Evolutionary conservation across 2,113 vertebrate genomes (phyloP).

Genomic region (Chloroceryle aenea): DNA sequence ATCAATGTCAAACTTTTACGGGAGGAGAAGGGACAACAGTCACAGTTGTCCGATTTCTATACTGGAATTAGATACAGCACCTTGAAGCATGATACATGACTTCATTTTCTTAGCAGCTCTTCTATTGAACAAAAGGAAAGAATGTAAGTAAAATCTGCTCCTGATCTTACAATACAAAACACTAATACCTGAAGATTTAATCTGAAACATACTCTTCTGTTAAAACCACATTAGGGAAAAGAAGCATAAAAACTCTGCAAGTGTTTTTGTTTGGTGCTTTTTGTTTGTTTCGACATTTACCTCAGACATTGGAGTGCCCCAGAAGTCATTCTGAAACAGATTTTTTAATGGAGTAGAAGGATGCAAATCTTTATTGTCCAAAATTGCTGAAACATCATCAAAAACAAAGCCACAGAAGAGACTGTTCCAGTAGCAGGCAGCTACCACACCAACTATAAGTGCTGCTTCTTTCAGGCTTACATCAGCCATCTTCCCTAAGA

Average conservation of each 20-base stretch:
- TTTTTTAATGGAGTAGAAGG: slow-evolving; percentile 91
- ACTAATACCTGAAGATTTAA: not conserved
- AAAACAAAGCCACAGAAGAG: slow-evolving; percentile 96
- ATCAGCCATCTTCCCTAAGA: slow-evolving; percentile 85
- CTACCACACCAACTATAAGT: slow-evolving; percentile 87
- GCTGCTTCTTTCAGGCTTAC: slow-evolving; percentile 89
- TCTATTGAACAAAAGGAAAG: not conserved
- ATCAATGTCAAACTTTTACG: not conserved
- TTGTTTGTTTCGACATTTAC: slow-evolving; percentile 64
- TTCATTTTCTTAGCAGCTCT: too few species aligned
- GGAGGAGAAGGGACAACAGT: not conserved
- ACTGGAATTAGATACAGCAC: not conserved
- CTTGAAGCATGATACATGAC: not conserved
- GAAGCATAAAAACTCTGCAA: not conserved
- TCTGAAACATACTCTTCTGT: not conserved
- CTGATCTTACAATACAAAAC: not conserved
- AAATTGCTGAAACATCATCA: slow-evolving; percentile 96
- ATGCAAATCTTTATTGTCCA: slow-evolving; percentile 97
- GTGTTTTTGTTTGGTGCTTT: too few species aligned
- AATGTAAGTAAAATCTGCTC: not conserved
- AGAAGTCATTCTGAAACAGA: slow-evolving; percentile 97
- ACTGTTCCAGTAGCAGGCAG: slow-evolving; percentile 97
- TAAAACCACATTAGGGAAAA: not conserved
- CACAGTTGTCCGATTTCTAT: not conserved
- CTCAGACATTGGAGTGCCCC: slow-evolving; percentile 99